Evolutionary conservation across 2,113 vertebrate genomes (phyloP).

Genomic region (Calidris pygmaea): DNA sequence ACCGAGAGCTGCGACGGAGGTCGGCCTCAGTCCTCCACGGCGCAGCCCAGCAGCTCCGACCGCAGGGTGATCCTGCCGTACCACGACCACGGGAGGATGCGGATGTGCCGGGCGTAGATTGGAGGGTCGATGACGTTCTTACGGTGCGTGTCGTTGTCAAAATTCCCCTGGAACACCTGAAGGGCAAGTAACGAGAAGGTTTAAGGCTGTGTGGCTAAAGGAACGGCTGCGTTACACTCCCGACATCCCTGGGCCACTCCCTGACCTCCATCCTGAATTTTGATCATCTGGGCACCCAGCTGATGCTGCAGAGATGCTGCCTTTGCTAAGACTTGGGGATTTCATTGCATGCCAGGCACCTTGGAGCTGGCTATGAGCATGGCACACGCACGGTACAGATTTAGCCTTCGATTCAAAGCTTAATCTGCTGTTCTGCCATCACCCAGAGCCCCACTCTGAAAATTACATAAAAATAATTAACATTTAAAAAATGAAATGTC

Average conservation of each 20-base stretch:
- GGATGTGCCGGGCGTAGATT: conserved; percentile 85
- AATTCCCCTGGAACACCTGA: conserved; percentile 98
- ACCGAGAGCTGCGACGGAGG: neutral
- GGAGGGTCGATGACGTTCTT: conserved; percentile 97
- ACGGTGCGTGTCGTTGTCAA: conserved; percentile 98
- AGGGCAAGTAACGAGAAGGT: neutral
- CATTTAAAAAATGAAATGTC: conserved; percentile 2
- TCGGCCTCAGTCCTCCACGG: conserved; percentile 85
- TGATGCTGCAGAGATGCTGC: neutral
- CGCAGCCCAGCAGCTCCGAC: conserved; percentile 92
- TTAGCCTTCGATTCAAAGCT: neutral
- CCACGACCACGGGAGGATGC: conserved; percentile 98
- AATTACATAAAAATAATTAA: neutral
- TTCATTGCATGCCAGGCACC: neutral
- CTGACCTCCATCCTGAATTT: accelerated
- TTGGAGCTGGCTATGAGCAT: neutral
- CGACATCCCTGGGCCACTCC: accelerated
- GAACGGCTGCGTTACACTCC: accelerated
- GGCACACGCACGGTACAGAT: neutral
- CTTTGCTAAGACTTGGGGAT: neutral
- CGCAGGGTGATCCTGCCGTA: conserved; percentile 96
- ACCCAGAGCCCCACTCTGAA: neutral
- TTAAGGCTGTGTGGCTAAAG: accelerated
- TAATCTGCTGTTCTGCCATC: neutral
- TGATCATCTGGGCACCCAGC: accelerated